Conservation (phyloP, 2,888 invertebrate species). For the Endomychus coccineus region DNA sequence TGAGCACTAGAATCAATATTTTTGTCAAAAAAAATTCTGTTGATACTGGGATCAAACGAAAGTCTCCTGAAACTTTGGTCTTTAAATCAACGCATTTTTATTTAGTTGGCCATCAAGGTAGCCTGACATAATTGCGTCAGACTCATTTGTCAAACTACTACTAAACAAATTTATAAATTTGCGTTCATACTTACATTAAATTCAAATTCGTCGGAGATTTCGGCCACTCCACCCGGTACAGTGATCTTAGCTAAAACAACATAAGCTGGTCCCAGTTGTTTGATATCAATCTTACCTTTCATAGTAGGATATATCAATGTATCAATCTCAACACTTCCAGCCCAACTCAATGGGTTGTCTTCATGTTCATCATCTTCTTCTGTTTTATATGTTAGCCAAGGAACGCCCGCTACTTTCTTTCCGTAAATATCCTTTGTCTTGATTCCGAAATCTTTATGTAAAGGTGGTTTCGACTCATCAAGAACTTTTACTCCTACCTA, state of each 20-base stretch:
- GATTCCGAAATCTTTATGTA: slow-evolving; percentile 39
- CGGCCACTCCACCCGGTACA: slow-evolving; percentile 50
- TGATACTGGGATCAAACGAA: too few relatives aligned
- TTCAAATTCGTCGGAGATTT: slow-evolving; percentile 51
- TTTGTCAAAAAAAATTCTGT: too few relatives aligned
- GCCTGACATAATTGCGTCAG: slow-evolving; percentile 16
- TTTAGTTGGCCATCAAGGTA: too few relatives aligned
- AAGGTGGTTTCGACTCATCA: slow-evolving; percentile 39
- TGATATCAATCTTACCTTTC: slow-evolving; percentile 49
- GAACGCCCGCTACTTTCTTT: slow-evolving; percentile 20
- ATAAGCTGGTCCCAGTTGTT: slow-evolving; percentile 47
- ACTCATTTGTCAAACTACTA: too few relatives aligned
- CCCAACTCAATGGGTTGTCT: slow-evolving; percentile 48
- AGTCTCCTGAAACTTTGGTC: too few relatives aligned
- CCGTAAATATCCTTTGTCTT: slow-evolving; percentile 37
- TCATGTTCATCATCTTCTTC: slow-evolving; percentile 42
- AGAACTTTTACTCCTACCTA: slow-evolving; percentile 42
- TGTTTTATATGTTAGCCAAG: slow-evolving; percentile 27
- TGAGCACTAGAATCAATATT: too few relatives aligned
- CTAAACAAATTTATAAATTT: too few relatives aligned
- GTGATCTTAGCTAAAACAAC: slow-evolving; percentile 45
- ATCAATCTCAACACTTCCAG: slow-evolving; percentile 51
- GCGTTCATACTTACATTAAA: slow-evolving; percentile 44
- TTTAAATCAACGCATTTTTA: too few relatives aligned
- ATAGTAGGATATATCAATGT: slow-evolving; percentile 52